A percentile compares a stretch with the other conserved stretches of the same genome.
Conservation (phyloP, 2,888 invertebrate species). For the Trichogramma evanescens region DNA sequence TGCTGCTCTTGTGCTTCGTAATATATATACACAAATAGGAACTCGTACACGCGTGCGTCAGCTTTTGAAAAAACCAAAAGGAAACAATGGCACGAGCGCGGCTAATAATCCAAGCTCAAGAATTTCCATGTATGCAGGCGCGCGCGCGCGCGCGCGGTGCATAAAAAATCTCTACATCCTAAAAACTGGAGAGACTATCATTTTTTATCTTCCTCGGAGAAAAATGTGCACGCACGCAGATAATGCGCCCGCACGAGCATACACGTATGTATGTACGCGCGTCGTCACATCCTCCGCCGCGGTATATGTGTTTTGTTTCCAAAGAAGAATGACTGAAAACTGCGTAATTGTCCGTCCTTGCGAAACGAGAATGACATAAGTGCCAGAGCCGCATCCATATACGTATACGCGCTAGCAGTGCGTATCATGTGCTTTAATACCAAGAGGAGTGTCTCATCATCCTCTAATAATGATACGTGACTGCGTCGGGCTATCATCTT, state of each 20-base stretch:
- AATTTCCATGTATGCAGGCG: background rate
- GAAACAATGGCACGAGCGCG: too few species aligned
- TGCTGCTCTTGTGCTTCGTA: too few species aligned
- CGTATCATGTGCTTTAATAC: background rate
- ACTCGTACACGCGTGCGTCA: too few species aligned
- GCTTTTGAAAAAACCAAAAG: too few species aligned
- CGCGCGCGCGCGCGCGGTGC: background rate
- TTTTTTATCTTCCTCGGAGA: background rate
- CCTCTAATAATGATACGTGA: background rate
- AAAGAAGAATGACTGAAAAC: too few species aligned
- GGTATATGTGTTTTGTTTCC: background rate
- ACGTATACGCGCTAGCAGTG: background rate
- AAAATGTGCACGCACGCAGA: constrained; percentile 26
- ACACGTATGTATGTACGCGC: background rate
- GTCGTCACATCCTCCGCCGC: background rate
- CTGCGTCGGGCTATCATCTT: constrained; percentile 27
- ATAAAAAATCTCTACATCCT: background rate
- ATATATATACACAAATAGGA: too few species aligned
- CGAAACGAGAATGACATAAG: constrained; percentile 14
- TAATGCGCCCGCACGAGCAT: constrained; percentile 13
- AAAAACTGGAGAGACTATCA: too few species aligned
- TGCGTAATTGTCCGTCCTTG: constrained; percentile 7
- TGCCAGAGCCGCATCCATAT: background rate
- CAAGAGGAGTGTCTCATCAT: constrained; percentile 8
- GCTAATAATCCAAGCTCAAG: too few species aligned